These are phyloP conservation scores for Thamnophis sirtalis DNA, from an alignment of 2,113 vertebrate species.

Conservation along the genomic window DNA sequence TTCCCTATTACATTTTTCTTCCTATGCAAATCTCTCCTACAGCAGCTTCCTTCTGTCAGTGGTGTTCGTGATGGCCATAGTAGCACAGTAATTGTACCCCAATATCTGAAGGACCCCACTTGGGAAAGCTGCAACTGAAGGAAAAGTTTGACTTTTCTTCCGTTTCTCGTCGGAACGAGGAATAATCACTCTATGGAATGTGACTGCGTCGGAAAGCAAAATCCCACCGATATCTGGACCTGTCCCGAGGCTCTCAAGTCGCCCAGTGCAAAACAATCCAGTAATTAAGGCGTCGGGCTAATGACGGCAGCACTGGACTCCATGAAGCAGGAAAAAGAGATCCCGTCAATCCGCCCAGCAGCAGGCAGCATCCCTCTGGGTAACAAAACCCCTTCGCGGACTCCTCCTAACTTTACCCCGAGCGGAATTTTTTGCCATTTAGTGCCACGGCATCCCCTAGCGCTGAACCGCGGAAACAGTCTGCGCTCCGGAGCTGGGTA, in stretches of 20 bases:
- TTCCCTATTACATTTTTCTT: background rate
- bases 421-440: background rate
- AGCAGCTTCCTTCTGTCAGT: background rate
- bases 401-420: background rate
- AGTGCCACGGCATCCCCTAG: background rate
- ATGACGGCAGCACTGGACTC: background rate
- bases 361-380: background rate
- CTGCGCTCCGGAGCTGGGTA: background rate
- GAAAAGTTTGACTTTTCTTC: background rate
- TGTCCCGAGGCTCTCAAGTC: no score
- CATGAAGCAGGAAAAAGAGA: background rate
- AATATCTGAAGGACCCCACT: background rate
- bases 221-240: no score
- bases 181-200: background rate
- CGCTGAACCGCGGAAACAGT: background rate
- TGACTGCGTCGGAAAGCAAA: background rate
- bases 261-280: background rate
- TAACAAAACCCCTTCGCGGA: background rate
- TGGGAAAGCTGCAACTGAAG: background rate
- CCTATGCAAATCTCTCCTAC: background rate
- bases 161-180: background rate
- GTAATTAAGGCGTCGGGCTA: background rate
- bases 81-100: background rate
- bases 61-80: background rate
- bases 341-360: background rate